phyloP scores from a whole-genome alignment of 2,113 vertebrate genomes.

The Trochalopteron elliotii region DNA sequence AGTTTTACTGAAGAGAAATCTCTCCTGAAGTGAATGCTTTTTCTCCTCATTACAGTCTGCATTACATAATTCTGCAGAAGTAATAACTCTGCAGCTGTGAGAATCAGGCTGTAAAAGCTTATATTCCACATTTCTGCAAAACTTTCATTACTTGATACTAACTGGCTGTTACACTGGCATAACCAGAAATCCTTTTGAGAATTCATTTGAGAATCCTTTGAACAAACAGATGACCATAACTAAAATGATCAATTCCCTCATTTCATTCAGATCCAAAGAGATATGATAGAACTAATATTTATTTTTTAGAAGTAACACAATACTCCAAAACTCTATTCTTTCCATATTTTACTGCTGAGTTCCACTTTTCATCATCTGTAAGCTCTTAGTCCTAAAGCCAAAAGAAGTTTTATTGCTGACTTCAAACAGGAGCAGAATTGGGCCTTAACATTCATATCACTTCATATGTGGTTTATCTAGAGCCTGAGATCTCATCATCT shows the following conservation, averaged over 20 bases:
- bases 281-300: not conserved
- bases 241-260: not conserved
- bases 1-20: not conserved
- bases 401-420: slow-evolving; percentile 42
- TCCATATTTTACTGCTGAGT: not conserved
- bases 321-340: not conserved
- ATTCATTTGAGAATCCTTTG: not conserved
- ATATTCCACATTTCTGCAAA: not conserved
- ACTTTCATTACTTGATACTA: not conserved
- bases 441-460: not conserved
- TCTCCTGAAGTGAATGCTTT: not conserved
- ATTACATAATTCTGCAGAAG: not conserved
- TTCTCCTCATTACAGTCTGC: not conserved
- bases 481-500: slow-evolving; percentile 5
- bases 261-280: not conserved
- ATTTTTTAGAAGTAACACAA: not conserved
- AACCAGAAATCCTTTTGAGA: not conserved
- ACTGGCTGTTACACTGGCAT: not conserved
- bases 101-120: not conserved
- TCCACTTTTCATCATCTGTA: slow-evolving; percentile 39
- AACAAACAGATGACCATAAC: not conserved
- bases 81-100: not conserved
- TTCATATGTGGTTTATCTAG: slow-evolving; percentile 23
- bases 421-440: slow-evolving; percentile 53
- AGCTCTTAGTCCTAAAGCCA: slow-evolving; percentile 9